Evolutionary conservation across 2,797 vertebrate species (phyloP), one percentile per base, ranked within the genome.

Genomic region (Orestias chungarensis): DNA sequence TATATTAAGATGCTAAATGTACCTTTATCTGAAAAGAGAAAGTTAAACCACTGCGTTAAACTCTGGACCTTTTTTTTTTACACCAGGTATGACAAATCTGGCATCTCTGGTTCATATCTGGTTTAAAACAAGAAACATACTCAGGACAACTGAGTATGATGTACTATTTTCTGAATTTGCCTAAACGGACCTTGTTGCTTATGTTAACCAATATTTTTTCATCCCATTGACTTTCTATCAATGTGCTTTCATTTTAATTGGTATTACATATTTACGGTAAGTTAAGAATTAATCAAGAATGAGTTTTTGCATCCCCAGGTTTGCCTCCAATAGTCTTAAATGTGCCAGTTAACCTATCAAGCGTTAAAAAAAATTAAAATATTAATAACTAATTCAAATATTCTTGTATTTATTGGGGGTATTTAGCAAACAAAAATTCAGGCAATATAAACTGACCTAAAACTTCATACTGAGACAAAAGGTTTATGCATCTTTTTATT

Each of bases 401-500:
- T 40, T 4, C 38, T 40, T 40, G 9, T 4, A 40, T 4, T 4
- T 4, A 40, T 40, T 40, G 38, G 4, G 9, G 9, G 4, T 9
- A 40, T 9, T 25, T 6, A 27, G 50, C 25, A 54, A 29, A 54
- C 9, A 40, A 4, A 40, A 40, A 40, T 40, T 40, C 38, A 40
- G 4, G 4, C 38, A 4, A 40, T 4, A 40, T 40, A 9, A 40
- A 9, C 38, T 40, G 38, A 40, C 4, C 4, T 9, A 40, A 40
- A 9, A 40, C 38, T 4, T 40, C 4, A 40, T 40, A 40, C 9
- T 4, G 9, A n/a, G n/a, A 54, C 27, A 54, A 29, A 29, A 14
- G 15, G 10, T 62, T 3, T 57, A 44, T 66, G 59, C 40, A 10
- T 57, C 61, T 83, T 65, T 42, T 62, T 43, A 42, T 23, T 68